Evolutionary conservation across 2,888 invertebrate genomes (phyloP), one percentile per base, ranked within the genome.

Genomic region (Drosophila aldrichi): DNA sequence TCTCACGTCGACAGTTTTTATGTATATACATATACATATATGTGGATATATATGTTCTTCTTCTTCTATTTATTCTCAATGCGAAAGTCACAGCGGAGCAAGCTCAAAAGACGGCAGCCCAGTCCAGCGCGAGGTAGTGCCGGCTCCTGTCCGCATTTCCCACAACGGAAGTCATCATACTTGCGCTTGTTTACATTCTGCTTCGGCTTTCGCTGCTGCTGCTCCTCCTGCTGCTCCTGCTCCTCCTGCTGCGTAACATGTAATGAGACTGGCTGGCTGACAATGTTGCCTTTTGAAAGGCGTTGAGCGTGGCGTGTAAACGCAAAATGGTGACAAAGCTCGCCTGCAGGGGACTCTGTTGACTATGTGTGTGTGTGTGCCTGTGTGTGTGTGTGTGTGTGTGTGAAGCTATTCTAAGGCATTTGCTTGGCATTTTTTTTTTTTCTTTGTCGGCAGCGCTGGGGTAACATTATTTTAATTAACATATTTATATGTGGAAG

Each of bases 381-480:
- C n/a, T n/a, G n/a, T n/a, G n/a, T n/a, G n/a, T 41, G 62, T 57
- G 64, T 60, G 32, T 52, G 58, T 57, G 52, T 49, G 43, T 60
- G 62, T 70, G 70, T 61, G 70, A 57, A 71, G 84, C 85, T 81
- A 87, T 86, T 89, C 85, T 84, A 85, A 85, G 84, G 87, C 88
- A 78, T 89, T 86, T 74, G 77, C 77, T 66, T 62, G 70, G 55
- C 60, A 61, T 71, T 25, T 25, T 25, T 25, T 25, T 25, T 82
- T 72, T 77, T 78, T 65, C 63, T 75, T 75, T 79, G 75, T 75
- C 63, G 46, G 41, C 60, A 43, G 36, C 71, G 82, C 77, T 79
- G 72, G 87, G 81, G 90, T 87, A 89, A 89, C 90, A 91, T 91
- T 90, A 91, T 90, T 90, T 90, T 90, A 90, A 90, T 90, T 90